phyloP scores from a whole-genome alignment of 1,140 invertebrate genomes.

The Anthonomus grandis region DNA sequence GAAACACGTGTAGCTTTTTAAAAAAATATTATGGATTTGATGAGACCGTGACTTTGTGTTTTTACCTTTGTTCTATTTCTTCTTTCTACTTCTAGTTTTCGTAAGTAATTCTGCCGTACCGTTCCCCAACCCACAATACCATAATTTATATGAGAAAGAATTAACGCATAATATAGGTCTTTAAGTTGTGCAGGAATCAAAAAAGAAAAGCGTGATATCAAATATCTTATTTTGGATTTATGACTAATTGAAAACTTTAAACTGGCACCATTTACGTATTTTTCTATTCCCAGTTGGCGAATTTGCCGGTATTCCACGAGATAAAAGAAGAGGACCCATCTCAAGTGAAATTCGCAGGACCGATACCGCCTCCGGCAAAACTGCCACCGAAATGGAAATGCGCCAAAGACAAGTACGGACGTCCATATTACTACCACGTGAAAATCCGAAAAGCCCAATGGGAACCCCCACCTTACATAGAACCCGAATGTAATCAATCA shows the following conservation, averaged over 20 bases:
- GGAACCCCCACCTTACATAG: slow-evolving; percentile 66
- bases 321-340: slow-evolving; percentile 17
- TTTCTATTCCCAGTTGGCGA: background rate
- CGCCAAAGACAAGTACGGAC: slow-evolving; percentile 73
- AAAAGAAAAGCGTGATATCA: no score
- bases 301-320: slow-evolving; percentile 18
- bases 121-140: no score
- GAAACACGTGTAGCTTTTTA: no score
- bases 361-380: slow-evolving; percentile 57
- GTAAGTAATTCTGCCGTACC: no score
- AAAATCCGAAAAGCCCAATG: slow-evolving; percentile 82
- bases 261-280: background rate
- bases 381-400: slow-evolving; percentile 86
- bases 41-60: no score
- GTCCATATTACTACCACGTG: slow-evolving; percentile 89
- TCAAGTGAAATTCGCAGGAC: slow-evolving; percentile 39
- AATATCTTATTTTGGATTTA: no score
- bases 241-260: background rate
- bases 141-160: no score
- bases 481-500: slow-evolving; percentile 7
- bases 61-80: no score
- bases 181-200: no score
- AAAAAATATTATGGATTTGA: no score
- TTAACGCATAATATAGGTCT: no score
- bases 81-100: no score